These are phyloP conservation scores for Noctua fimbriata DNA, from an alignment of 2,888 invertebrate species.

Conservation along the genomic window DNA sequence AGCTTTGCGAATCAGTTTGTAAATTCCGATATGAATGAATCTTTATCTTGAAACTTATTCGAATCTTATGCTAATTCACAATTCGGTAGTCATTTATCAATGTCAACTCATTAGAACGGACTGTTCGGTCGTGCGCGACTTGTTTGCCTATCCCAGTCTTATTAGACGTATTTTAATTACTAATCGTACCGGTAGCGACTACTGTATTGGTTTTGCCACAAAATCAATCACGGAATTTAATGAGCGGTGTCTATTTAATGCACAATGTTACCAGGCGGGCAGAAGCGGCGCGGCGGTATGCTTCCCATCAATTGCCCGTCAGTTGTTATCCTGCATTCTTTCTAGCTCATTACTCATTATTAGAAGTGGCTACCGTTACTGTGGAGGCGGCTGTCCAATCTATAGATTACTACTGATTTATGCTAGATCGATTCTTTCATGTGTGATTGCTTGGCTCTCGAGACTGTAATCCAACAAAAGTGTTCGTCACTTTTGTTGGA, in stretches of 20 bases:
- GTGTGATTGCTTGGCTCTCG: not conserved
- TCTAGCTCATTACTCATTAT: slow-evolving; percentile 86
- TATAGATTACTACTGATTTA: slow-evolving; percentile 63
- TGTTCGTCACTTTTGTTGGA: no score
- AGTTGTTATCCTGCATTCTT: slow-evolving; percentile 81
- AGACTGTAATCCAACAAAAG: not conserved
- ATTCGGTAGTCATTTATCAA: slow-evolving; percentile 65
- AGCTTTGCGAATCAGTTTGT: slow-evolving; percentile 48
- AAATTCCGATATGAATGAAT: slow-evolving; percentile 55
- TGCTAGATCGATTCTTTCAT: slow-evolving; percentile 13
- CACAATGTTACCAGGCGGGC: slow-evolving; percentile 62
- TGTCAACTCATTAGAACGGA: slow-evolving; percentile 64
- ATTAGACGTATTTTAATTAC: slow-evolving; percentile 71
- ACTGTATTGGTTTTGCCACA: slow-evolving; percentile 82
- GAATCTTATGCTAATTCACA: slow-evolving; percentile 63
- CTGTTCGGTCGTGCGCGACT: slow-evolving; percentile 42
- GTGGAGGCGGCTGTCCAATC: slow-evolving; percentile 65
- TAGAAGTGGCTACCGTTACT: slow-evolving; percentile 86
- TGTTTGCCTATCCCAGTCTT: slow-evolving; percentile 60
- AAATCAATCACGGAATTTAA: slow-evolving; percentile 84
- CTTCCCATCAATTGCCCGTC: slow-evolving; percentile 75
- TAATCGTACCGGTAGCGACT: slow-evolving; percentile 78
- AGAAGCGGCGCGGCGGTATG: slow-evolving; percentile 65
- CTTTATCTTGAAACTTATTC: slow-evolving; percentile 53
- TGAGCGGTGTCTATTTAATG: slow-evolving; percentile 78